Conservation (phyloP, 1,140 invertebrate genomes). For the Zaprionus capensis region DNA sequence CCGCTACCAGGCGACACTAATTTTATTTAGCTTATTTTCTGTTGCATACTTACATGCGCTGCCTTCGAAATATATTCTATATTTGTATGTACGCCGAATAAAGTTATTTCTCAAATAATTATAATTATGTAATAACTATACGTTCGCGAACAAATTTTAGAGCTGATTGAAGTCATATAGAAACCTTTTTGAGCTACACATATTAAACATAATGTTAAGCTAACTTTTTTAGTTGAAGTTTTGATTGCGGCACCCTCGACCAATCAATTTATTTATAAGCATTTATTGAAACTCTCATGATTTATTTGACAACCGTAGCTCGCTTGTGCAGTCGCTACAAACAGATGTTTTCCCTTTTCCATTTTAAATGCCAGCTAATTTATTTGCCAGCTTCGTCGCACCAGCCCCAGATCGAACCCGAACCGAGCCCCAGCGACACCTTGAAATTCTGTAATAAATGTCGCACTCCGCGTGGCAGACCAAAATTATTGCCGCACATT, state of each 20-base stretch:
- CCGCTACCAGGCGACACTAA: too few species aligned
- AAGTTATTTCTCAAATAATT: too few species aligned
- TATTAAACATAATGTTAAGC: background rate
- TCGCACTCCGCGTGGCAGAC: slow-evolving; percentile 65
- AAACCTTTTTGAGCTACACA: too few species aligned
- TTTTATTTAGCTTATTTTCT: too few species aligned
- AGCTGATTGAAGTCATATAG: too few species aligned
- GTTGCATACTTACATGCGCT: too few species aligned
- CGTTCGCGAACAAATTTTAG: too few species aligned
- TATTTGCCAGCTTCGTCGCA: slow-evolving; percentile 57
- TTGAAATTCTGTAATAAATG: slow-evolving; percentile 79
- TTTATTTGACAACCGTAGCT: slow-evolving; percentile 52
- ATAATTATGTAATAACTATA: too few species aligned
- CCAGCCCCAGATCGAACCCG: background rate
- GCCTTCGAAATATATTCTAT: too few species aligned
- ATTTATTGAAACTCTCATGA: slow-evolving; percentile 51
- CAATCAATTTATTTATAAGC: slow-evolving; percentile 16
- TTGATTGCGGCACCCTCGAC: background rate
- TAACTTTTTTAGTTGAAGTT: background rate
- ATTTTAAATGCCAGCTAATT: slow-evolving; percentile 74
- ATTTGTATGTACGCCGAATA: too few species aligned
- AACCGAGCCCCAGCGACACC: slow-evolving; percentile 53
- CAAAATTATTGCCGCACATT: slow-evolving; percentile 76
- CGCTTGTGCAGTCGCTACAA: slow-evolving; percentile 26
- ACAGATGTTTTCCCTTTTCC: slow-evolving; percentile 62